Percentiles rank a stretch among this genome's conserved stretches.
Conservation (phyloP, 2,888 invertebrate species). For the Hirtodrosophila alboralis region DNA sequence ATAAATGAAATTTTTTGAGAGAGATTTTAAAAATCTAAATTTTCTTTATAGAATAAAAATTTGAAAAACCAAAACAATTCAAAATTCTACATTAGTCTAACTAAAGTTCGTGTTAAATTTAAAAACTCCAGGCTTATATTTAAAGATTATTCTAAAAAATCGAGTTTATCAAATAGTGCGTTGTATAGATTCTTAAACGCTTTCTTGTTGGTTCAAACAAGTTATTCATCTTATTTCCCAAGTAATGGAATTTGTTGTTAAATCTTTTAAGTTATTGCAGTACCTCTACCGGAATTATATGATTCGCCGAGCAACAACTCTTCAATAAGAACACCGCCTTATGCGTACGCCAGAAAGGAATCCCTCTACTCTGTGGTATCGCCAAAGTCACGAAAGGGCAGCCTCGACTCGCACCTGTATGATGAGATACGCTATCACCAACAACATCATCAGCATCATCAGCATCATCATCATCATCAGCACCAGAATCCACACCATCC, state of each 20-base stretch:
- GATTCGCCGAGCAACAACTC: conserved; percentile 83
- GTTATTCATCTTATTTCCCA: conserved; percentile 25
- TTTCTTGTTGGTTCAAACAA: conserved; percentile 1
- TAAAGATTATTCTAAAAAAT: no score
- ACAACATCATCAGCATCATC: conserved; percentile 58
- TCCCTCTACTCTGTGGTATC: conserved; percentile 81
- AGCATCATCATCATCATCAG: conserved; percentile 44
- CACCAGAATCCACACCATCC: conserved; percentile 33
- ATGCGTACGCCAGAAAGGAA: conserved; percentile 82
- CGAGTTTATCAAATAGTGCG: no score
- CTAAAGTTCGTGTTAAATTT: no score
- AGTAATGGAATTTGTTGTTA: background rate
- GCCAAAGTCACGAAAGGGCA: conserved; percentile 83
- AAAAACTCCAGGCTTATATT: no score
- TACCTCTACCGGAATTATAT: conserved; percentile 80
- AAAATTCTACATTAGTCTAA: no score
- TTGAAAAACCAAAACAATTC: no score
- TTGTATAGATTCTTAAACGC: no score
- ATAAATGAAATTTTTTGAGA: no score
- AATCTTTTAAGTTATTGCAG: conserved; percentile 10
- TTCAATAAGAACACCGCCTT: conserved; percentile 76
- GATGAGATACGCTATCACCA: conserved; percentile 83
- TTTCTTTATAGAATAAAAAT: no score
- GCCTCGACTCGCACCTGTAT: conserved; percentile 83
- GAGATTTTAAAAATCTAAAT: no score